A percentile compares a stretch with the other conserved stretches of the same genome.
Evolutionary conservation across 2,888 invertebrate genomes (phyloP).

Genomic region (Chrysodeixis includens): DNA sequence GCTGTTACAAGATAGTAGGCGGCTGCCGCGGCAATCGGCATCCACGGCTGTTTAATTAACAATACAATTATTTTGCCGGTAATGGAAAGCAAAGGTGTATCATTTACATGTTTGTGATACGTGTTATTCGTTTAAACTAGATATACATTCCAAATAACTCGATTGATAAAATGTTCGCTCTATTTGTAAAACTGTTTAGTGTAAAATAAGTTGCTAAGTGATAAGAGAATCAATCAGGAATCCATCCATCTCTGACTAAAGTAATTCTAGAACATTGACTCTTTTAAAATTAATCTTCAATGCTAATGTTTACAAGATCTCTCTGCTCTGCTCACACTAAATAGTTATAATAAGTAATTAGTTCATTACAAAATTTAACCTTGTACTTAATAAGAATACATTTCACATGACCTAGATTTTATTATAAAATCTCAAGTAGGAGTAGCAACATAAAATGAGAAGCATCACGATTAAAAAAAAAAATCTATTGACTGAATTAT

Average conservation of each 20-base stretch:
- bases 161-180: neutral
- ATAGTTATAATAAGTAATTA: neutral
- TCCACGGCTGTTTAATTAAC: constrained; percentile 31
- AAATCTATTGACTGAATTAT: too few relatives aligned
- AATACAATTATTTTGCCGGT: constrained; percentile 46
- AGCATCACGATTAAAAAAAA: too few relatives aligned
- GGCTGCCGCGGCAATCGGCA: constrained; percentile 20
- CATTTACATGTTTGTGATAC: constrained; percentile 28
- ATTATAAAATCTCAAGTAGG: neutral
- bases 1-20: constrained; percentile 9
- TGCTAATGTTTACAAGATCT: neutral
- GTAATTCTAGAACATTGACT: neutral
- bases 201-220: neutral
- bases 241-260: neutral
- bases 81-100: constrained; percentile 38
- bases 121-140: neutral
- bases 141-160: neutral
- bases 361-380: neutral
- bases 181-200: neutral
- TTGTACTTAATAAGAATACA: neutral
- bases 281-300: neutral
- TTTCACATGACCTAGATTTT: neutral
- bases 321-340: neutral
- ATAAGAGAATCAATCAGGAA: constrained; percentile 4
- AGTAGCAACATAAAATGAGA: too few relatives aligned